These are phyloP conservation scores for Intellagama lesueurii DNA, from an alignment of 2,797 vertebrate genomes.

Conservation along the genomic window DNA sequence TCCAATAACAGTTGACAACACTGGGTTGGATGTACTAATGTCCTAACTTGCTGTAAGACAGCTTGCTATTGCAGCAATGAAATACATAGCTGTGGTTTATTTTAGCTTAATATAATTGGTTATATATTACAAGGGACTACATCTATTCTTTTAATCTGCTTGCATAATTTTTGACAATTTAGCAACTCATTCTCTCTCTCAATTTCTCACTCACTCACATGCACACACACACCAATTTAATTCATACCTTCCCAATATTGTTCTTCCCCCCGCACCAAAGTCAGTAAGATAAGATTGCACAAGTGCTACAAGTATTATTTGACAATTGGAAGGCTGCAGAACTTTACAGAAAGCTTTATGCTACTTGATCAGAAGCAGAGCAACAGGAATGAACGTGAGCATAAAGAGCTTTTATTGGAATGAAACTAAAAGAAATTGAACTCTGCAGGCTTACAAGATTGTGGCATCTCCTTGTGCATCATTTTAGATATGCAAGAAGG, in stretches of 20 bases:
- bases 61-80: no score
- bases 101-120: neutral
- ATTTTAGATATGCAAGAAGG: neutral
- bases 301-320: neutral
- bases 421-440: neutral
- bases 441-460: neutral
- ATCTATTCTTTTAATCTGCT: neutral
- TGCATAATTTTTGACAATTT: neutral
- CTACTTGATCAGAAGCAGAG: slow-evolving; percentile 1
- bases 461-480: neutral
- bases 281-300: neutral
- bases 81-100: neutral
- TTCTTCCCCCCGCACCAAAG: neutral
- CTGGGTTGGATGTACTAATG: no score
- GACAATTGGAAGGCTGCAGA: slow-evolving; percentile 2
- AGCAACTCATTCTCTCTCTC: neutral
- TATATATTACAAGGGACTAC: neutral
- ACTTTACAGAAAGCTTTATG: slow-evolving; percentile 11
- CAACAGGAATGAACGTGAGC: neutral
- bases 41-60: no score
- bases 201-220: no score
- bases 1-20: no score
- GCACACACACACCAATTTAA: neutral
- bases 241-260: neutral
- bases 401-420: neutral